Evolutionary conservation across 2,113 vertebrate species (phyloP), one percentile per base, ranked within the genome.

Genomic region (Ciconia stormi): DNA sequence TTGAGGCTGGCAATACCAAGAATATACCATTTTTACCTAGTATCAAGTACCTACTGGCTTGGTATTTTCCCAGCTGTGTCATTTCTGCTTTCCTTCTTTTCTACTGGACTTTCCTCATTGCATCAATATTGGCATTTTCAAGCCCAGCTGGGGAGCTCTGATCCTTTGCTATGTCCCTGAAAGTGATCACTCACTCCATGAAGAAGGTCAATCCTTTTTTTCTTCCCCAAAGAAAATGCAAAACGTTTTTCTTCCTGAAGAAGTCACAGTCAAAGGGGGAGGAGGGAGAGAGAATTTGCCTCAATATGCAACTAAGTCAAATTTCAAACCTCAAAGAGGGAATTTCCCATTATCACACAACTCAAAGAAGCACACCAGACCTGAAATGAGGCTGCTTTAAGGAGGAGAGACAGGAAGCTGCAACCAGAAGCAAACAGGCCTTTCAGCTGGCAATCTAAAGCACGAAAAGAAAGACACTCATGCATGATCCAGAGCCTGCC

Each of bases 331-430:
- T 83, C 50, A n/a, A 36, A 71, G 61, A 22, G 38, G 40, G 59
- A 81, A 52, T 63, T 58, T 19, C 62, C 79, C 77, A 29, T 40
- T 42, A 15, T 36, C 23, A 36, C 13, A 26, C 27, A 56, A 67
- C 47, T 59, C 71, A 22, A 11, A 58, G 42, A 4, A 90, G 53
- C 29, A 53, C n/a, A 46, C 7, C 36, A 59, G 77, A 26, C 27
- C 42, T 47, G 67, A 80, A 89, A 89, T 34, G 25, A 72, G 94
- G 87, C 94, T 94, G 81, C 95, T 92, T 44, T 90, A 93, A 97
- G 96, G 77, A 58, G 70, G 88, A 96, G 93, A 96, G 93, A 90
- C 77, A 72, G 93, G 96, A 97, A 96, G 85, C 89, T 91, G 93
- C 92, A 96, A 94, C 29, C 87, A 96, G 94, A 96, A 96, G 96